Evolutionary conservation across 2,797 vertebrate species (phyloP).

Genomic region (Acanthurus leucopareius): DNA sequence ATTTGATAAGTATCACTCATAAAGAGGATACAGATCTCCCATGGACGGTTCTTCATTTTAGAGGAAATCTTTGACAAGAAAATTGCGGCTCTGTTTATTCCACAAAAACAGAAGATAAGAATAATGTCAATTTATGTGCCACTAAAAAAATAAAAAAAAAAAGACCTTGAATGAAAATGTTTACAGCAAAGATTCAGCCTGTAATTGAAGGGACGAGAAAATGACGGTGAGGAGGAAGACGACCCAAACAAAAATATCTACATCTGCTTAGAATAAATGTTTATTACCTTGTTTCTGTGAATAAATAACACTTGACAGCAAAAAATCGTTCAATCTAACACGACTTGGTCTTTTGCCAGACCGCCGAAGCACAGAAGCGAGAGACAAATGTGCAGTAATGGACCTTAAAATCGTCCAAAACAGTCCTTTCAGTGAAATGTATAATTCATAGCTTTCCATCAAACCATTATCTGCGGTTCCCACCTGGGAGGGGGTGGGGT

Average conservation of each 20-base stretch:
- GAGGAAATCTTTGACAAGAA: slow-evolving; percentile 10
- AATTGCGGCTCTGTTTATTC: slow-evolving; percentile 1
- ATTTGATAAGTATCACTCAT: slow-evolving; percentile 32
- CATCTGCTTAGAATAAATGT: slow-evolving; percentile 22
- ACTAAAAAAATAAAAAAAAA: slow-evolving; percentile 31
- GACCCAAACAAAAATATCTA: neutral
- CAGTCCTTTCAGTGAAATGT: slow-evolving; percentile 56
- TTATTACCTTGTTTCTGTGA: slow-evolving; percentile 1
- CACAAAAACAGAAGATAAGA: slow-evolving; percentile 17
- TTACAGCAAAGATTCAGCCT: neutral
- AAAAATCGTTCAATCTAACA: slow-evolving; percentile 21
- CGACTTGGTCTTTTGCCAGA: slow-evolving; percentile 9
- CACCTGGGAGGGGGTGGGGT: slow-evolving; percentile 27
- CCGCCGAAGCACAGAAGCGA: slow-evolving; percentile 14
- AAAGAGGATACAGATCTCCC: slow-evolving; percentile 26
- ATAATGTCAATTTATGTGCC: slow-evolving; percentile 6
- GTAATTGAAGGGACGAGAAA: neutral
- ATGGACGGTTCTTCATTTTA: slow-evolving; percentile 19
- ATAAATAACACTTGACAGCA: slow-evolving; percentile 18
- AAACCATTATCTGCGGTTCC: slow-evolving; percentile 46
- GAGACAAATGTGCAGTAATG: slow-evolving; percentile 53
- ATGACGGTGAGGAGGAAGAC: neutral
- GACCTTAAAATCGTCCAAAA: slow-evolving; percentile 58
- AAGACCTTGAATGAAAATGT: slow-evolving; percentile 16
- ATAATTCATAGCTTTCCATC: slow-evolving; percentile 68